Conservation (phyloP, 2,113 vertebrate species). For the Corydoras sp. region DNA sequence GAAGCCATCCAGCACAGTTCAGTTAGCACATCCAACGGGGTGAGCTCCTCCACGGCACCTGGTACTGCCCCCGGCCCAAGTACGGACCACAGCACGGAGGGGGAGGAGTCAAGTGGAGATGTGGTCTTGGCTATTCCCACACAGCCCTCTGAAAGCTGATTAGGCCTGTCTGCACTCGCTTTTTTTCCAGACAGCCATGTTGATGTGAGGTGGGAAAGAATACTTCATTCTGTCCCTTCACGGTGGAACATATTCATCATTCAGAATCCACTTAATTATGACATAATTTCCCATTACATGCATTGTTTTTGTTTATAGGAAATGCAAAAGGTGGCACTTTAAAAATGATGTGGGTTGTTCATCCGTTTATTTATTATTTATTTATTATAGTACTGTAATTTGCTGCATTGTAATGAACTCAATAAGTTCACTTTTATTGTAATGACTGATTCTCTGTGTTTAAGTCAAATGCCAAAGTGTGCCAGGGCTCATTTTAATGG, state of each 20-base stretch:
- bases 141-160: slow-evolving; percentile 91
- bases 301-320: slow-evolving; percentile 58
- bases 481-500: slow-evolving; percentile 45
- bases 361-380: slow-evolving; percentile 60
- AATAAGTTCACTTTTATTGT: slow-evolving; percentile 28
- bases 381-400: slow-evolving; percentile 41
- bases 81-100: slow-evolving; percentile 86
- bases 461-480: slow-evolving; percentile 86
- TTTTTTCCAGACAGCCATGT: slow-evolving; percentile 65
- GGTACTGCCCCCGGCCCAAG: slow-evolving; percentile 72
- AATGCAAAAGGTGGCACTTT: slow-evolving; percentile 69
- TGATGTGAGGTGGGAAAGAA: slow-evolving; percentile 53
- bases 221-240: slow-evolving; percentile 43
- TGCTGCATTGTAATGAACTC: slow-evolving; percentile 48
- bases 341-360: slow-evolving; percentile 63
- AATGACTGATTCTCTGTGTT: slow-evolving; percentile 43
- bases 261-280: slow-evolving; percentile 21
- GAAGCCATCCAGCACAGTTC: slow-evolving; percentile 98
- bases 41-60: slow-evolving; percentile 80
- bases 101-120: slow-evolving; percentile 68
- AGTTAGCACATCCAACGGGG: slow-evolving; percentile 94
- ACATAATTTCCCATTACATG: slow-evolving; percentile 63
- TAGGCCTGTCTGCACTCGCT: slow-evolving; percentile 28
- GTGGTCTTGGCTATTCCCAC: slow-evolving; percentile 70
- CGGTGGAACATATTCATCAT: slow-evolving; percentile 49